Base-by-base conservation (phyloP, 2,113 vertebrate genomes). In the Rhynchomys soricoides region DNA sequence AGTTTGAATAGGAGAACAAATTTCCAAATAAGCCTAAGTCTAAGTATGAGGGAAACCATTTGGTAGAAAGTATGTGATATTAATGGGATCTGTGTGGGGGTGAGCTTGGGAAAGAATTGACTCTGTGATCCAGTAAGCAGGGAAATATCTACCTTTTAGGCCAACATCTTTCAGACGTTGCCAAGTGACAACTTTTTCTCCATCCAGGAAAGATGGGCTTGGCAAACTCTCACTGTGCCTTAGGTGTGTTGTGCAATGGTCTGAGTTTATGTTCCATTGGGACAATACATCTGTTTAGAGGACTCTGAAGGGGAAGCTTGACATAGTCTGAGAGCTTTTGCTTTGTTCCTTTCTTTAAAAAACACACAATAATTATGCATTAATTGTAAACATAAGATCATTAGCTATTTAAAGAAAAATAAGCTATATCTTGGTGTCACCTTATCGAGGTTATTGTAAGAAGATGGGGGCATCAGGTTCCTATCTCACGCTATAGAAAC, bases 31-130 rank as follows among this genome's bases (percentile, higher is more conserved):
- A 88, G 37, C 3, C 12, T 52, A 92, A 79, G 13, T 77, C 78
- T 94, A 92, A 79, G 13, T 77, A 73, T 94, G 64, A 52, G 8
- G 89, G 43, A 86, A 57, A 85, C 21, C 22, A 93, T 91, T 85
- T 89, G 52, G 29, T 90, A 93, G 75, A 93, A 90, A 93, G 62
- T 93, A 40, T 77, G 29, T 86, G 88, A 88, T 68, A 40, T 64
- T 70, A 10, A 70, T 95, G 19, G 24, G 55, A 57, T 85, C 45
- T 88, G 3, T 31, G 11, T 96, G 90, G 37, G 19, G 37, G 19
- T 70, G 48, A 73, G n/a, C 86, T 93, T 52, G 34, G 62, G 34
- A 77, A 64, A 62, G 31, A 78, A 68, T 62, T 85, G 43, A 26
- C 68, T 50, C 29, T n/a, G 55, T 57, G 82, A 90, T 78, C 17